These are phyloP conservation scores for Oxygymnocypris stewartii DNA, from an alignment of 2,113 vertebrate genomes.

Conservation along the genomic window DNA sequence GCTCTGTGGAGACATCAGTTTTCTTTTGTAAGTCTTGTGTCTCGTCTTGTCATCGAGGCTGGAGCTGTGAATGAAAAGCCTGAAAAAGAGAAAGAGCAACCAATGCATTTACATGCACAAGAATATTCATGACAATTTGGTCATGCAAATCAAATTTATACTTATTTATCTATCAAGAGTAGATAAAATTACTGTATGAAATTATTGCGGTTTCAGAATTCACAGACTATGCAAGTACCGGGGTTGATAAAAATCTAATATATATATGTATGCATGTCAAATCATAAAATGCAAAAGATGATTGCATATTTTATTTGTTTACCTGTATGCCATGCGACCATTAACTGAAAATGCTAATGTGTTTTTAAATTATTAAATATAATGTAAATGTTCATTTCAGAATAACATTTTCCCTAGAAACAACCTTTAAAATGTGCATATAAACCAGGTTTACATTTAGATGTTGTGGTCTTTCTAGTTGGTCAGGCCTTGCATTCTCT, in stretches of 20 bases:
- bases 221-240: neutral
- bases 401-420: too few species aligned
- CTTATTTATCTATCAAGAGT: neutral
- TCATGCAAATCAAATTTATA: neutral
- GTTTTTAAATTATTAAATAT: too few species aligned
- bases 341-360: too few species aligned
- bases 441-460: too few species aligned
- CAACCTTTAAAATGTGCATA: too few species aligned
- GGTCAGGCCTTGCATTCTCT: constrained; percentile 34
- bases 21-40: constrained; percentile 16
- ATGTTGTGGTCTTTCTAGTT: neutral
- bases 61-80: neutral
- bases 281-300: neutral
- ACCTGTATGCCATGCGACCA: neutral
- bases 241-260: neutral
- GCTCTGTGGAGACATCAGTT: neutral
- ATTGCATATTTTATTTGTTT: neutral
- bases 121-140: neutral
- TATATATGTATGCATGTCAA: too few species aligned
- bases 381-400: too few species aligned
- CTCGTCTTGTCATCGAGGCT: neutral
- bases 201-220: neutral
- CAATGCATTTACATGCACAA: neutral
- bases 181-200: neutral
- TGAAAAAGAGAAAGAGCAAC: neutral